These are phyloP conservation scores for Rosalia funebris DNA, from an alignment of 2,888 invertebrate species.

Conservation along the genomic window DNA sequence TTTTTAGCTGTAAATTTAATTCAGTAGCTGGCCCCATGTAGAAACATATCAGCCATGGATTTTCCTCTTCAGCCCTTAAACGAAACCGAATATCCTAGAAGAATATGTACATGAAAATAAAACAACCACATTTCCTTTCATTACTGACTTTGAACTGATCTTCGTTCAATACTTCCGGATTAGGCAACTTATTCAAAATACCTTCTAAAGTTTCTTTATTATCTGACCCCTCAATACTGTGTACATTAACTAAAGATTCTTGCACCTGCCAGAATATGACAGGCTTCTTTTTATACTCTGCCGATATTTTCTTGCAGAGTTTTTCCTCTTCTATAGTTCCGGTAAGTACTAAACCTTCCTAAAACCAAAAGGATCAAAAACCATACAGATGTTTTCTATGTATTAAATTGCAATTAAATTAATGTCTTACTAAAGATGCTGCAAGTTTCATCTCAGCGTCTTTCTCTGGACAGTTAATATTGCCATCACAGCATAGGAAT, in stretches of 20 bases:
- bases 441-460: slow-evolving; percentile 74
- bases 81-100: slow-evolving; percentile 46
- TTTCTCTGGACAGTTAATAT: slow-evolving; percentile 67
- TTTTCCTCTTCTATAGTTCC: slow-evolving; percentile 63
- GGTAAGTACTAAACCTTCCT: slow-evolving; percentile 67
- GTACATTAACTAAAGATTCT: slow-evolving; percentile 43
- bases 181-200: slow-evolving; percentile 71
- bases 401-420: neutral
- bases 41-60: slow-evolving; percentile 69
- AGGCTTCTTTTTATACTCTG: slow-evolving; percentile 51
- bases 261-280: slow-evolving; percentile 59
- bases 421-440: slow-evolving; percentile 72
- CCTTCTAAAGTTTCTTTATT: slow-evolving; percentile 69
- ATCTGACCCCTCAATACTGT: slow-evolving; percentile 59
- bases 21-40: slow-evolving; percentile 67
- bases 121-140: neutral
- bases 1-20: slow-evolving; percentile 69
- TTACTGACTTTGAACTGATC: slow-evolving; percentile 70
- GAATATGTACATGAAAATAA: too few species aligned
- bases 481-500: slow-evolving; percentile 69
- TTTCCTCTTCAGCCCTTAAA: slow-evolving; percentile 49
- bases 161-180: slow-evolving; percentile 68
- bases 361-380: too few species aligned
- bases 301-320: slow-evolving; percentile 65
- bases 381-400: slow-evolving; percentile 5